Conservation (phyloP, 2,797 vertebrate species). For the Tragelaphus eurycerus region DNA sequence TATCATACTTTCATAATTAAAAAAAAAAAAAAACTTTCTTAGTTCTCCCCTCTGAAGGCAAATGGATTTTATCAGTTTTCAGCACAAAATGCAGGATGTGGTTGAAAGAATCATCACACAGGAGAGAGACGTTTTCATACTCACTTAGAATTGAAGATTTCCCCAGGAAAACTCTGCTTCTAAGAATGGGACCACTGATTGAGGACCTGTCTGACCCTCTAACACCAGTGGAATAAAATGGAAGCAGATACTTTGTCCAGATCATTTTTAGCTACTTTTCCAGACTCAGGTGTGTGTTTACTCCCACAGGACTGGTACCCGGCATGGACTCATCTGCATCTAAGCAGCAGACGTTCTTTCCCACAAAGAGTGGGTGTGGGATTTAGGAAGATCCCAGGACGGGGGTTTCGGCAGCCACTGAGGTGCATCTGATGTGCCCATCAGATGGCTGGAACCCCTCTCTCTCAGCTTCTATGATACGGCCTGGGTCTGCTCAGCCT, state of each 20-base stretch:
- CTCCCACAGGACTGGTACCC: rapidly evolving
- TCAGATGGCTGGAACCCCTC: not conserved
- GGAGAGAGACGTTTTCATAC: slow-evolving; percentile 14
- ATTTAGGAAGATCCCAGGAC: rapidly evolving
- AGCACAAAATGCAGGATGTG: slow-evolving; percentile 62
- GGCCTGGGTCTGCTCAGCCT: rapidly evolving
- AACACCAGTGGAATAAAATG: not conserved
- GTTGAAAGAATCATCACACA: slow-evolving; percentile 63
- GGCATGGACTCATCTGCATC: rapidly evolving
- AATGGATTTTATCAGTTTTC: slow-evolving; percentile 77
- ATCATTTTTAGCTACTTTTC: rapidly evolving
- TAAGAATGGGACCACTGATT: not conserved
- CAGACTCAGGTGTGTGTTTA: rapidly evolving
- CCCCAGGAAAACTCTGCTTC: slow-evolving; percentile 5
- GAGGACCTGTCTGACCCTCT: not conserved
- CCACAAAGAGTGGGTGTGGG: not conserved
- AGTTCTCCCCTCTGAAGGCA: slow-evolving; percentile 70
- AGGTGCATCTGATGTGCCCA: rapidly evolving
- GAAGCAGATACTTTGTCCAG: rapidly evolving
- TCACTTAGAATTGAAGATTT: slow-evolving; percentile 44
- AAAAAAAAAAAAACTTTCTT: slow-evolving; percentile 55
- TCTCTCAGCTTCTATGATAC: not conserved
- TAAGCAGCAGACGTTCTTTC: rapidly evolving
- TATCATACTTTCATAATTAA: not conserved
- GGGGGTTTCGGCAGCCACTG: rapidly evolving